These are phyloP conservation scores for Macrocentrus cingulum DNA, from an alignment of 1,140 invertebrate species.

Conservation along the genomic window DNA sequence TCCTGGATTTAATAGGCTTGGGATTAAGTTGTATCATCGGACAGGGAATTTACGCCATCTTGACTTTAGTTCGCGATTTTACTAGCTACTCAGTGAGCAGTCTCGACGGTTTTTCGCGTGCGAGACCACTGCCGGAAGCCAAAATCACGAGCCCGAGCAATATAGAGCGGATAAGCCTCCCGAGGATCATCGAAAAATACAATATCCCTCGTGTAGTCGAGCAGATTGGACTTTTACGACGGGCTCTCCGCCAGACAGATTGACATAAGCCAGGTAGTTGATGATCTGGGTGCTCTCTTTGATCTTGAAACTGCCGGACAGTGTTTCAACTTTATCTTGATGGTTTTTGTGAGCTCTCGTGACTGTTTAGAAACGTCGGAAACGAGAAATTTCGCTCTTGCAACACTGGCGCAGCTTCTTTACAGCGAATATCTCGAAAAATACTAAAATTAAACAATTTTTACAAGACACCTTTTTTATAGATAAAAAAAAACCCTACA, in stretches of 20 bases:
- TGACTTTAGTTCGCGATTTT: constrained; percentile 3
- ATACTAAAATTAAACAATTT: too few species aligned
- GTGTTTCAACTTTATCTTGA: neutral
- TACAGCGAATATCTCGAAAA: too few species aligned
- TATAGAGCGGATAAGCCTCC: constrained; percentile 17
- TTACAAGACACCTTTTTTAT: too few species aligned
- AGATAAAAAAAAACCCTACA: too few species aligned
- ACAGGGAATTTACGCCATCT: too few species aligned
- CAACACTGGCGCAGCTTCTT: too few species aligned
- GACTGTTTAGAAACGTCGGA: too few species aligned
- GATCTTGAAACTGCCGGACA: constrained; percentile 5
- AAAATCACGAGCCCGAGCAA: constrained; percentile 10
- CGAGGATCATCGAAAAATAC: constrained; percentile 25
- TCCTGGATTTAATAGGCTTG: neutral
- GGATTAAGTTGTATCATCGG: constrained; percentile 14
- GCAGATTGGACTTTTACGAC: constrained; percentile 24
- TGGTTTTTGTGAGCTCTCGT: neutral
- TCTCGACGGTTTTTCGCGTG: neutral
- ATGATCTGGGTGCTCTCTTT: neutral
- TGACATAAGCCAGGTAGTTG: constrained; percentile 9
- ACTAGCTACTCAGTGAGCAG: constrained; percentile 9
- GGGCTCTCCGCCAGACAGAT: constrained; percentile 13
- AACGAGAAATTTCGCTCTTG: too few species aligned
- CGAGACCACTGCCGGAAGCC: constrained; percentile 16
- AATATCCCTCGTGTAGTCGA: constrained; percentile 20